A percentile compares a stretch with the other conserved stretches of the same genome.
Conservation (phyloP, 2,113 vertebrate species). For the Cyrtonyx montezumae region DNA sequence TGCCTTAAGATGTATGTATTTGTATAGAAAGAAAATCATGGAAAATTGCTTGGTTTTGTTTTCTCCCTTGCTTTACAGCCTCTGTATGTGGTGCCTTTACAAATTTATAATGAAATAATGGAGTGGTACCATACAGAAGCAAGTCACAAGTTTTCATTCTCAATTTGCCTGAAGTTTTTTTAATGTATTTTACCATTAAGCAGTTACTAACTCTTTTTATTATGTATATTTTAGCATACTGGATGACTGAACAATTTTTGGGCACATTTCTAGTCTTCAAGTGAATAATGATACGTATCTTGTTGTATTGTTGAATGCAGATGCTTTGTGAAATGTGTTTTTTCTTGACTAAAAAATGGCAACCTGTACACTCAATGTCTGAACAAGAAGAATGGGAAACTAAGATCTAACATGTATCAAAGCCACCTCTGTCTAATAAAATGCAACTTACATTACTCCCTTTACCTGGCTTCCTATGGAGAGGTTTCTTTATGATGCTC, state of each 20-base stretch:
- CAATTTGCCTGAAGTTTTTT: constrained; percentile 63
- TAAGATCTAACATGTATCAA: constrained; percentile 44
- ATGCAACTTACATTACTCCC: not conserved
- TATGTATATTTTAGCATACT: constrained; percentile 69
- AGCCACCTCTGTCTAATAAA: constrained; percentile 70
- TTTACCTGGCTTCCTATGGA: not conserved
- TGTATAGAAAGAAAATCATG: constrained; percentile 68
- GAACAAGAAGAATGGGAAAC: constrained; percentile 39
- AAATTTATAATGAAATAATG: constrained; percentile 71
- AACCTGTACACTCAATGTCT: constrained; percentile 42
- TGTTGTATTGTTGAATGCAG: constrained; percentile 60
- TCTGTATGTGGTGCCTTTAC: constrained; percentile 92
- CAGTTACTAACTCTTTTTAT: constrained; percentile 67
- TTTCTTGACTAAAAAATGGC: constrained; percentile 43
- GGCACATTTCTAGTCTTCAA: constrained; percentile 58
- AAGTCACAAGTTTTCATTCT: constrained; percentile 68
- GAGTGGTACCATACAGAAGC: constrained; percentile 69
- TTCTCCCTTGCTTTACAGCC: constrained; percentile 78
- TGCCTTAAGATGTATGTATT: constrained; percentile 81
- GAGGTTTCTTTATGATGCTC: not conserved
- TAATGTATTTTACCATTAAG: constrained; percentile 75
- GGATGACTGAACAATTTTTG: constrained; percentile 52
- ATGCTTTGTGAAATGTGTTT: constrained; percentile 52
- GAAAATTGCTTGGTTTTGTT: constrained; percentile 67
- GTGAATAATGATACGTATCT: constrained; percentile 40